phyloP scores from a whole-genome alignment of 2,113 vertebrate genomes.

The Gymnorhina tibicen region DNA sequence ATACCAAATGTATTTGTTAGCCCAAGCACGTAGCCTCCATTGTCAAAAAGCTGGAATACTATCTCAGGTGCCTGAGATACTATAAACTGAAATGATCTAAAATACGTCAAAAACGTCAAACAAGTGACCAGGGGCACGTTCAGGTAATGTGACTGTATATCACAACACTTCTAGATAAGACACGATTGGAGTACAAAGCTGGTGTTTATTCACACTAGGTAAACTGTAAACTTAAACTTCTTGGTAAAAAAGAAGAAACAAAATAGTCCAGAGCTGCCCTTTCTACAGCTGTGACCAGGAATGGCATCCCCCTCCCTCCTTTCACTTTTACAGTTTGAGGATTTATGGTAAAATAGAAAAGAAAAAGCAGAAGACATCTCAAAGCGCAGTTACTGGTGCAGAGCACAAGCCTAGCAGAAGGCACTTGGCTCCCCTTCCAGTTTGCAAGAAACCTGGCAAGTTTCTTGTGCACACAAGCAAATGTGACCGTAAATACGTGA shows the following conservation, averaged over 20 bases:
- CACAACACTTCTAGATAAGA: not conserved
- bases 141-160: not conserved
- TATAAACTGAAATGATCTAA: not conserved
- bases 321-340: not conserved
- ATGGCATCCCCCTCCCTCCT: not conserved
- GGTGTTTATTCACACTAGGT: not conserved
- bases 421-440: not conserved
- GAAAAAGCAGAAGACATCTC: not conserved
- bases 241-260: not conserved
- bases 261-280: not conserved
- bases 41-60: not conserved
- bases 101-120: not conserved
- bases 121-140: not conserved
- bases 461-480: not conserved
- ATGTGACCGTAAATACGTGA: not conserved
- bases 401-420: not conserved
- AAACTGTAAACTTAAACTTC: not conserved
- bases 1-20: not conserved
- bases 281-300: not conserved
- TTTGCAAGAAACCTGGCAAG: not conserved
- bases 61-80: not conserved
- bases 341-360: not conserved
- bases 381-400: not conserved
- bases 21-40: not conserved
- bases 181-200: not conserved